Conservation (phyloP, 2,888 invertebrate species). For the Thyatira batis region DNA sequence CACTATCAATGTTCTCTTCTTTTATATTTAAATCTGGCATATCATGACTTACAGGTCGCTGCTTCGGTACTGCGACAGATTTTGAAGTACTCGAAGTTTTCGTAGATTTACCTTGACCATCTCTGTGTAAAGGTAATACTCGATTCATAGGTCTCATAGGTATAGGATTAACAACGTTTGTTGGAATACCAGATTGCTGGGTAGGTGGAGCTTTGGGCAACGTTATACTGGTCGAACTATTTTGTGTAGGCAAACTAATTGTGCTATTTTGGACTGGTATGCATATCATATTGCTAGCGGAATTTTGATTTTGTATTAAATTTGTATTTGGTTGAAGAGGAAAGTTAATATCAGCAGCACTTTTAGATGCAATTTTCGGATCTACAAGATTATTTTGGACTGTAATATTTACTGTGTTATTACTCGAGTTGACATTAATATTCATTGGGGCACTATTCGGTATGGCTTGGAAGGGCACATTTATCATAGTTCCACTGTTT, state of each 20-base stretch:
- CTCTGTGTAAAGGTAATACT: constrained; percentile 89
- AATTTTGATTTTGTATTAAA: constrained; percentile 64
- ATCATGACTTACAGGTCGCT: constrained; percentile 69
- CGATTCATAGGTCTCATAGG: constrained; percentile 88
- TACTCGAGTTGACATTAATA: constrained; percentile 77
- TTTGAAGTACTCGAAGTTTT: constrained; percentile 59
- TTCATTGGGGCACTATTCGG: constrained; percentile 80
- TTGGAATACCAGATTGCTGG: constrained; percentile 84
- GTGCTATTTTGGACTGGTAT: constrained; percentile 73
- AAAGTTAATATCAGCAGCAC: constrained; percentile 67
- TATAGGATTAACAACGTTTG: constrained; percentile 88
- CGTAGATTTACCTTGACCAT: constrained; percentile 78
- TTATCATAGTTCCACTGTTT: constrained; percentile 72
- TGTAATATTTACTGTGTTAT: constrained; percentile 76
- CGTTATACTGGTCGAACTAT: constrained; percentile 81
- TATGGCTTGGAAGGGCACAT: constrained; percentile 78
- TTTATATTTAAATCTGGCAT: constrained; percentile 79
- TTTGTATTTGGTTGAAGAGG: constrained; percentile 65
- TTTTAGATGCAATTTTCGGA: constrained; percentile 75
- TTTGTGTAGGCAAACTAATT: constrained; percentile 76
- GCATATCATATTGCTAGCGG: constrained; percentile 67
- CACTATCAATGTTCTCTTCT: constrained; percentile 78
- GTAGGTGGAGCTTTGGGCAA: constrained; percentile 84
- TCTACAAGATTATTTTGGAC: constrained; percentile 78
- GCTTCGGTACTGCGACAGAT: constrained; percentile 53